Evolutionary conservation across 2,888 invertebrate species (phyloP).

Genomic region (Quadroppia sp.): DNA sequence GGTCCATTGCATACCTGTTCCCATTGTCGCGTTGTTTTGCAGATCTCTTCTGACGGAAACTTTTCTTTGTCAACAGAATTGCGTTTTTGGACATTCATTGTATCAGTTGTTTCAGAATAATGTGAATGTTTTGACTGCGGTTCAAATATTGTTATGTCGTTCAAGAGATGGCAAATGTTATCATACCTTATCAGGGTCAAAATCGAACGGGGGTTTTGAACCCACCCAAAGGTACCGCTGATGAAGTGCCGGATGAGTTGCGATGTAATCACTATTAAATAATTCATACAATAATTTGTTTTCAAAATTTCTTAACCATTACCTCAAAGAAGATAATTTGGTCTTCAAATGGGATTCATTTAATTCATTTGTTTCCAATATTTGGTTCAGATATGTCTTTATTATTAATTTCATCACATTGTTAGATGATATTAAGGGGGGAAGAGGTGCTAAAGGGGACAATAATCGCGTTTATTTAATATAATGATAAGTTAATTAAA

Average conservation of each 20-base stretch:
- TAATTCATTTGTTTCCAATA: conserved; percentile 23
- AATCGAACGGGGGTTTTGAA: conserved; percentile 45
- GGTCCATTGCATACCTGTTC: conserved; percentile 43
- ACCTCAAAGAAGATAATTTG: conserved; percentile 36
- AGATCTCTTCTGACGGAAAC: conserved; percentile 48
- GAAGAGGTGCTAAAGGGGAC: conserved; percentile 13
- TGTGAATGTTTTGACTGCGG: not conserved
- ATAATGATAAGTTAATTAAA: too few relatives aligned
- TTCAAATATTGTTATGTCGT: not conserved
- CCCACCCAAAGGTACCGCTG: conserved; percentile 48
- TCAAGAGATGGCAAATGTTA: too few relatives aligned
- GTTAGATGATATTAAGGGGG: conserved; percentile 25
- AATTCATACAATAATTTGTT: not conserved
- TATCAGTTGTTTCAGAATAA: not conserved
- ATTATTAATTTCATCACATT: conserved; percentile 50
- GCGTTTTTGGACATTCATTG: not conserved
- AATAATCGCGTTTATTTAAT: too few relatives aligned
- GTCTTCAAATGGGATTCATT: conserved; percentile 16
- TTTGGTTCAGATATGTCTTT: conserved; percentile 40
- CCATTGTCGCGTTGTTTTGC: conserved; percentile 47
- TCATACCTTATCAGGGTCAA: conserved; percentile 44
- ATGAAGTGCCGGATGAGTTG: conserved; percentile 47
- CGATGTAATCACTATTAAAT: conserved; percentile 45
- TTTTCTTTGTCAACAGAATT: conserved; percentile 15
- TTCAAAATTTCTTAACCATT: not conserved